Conservation (phyloP, 2,113 vertebrate genomes). For the Synchiropus splendidus region DNA sequence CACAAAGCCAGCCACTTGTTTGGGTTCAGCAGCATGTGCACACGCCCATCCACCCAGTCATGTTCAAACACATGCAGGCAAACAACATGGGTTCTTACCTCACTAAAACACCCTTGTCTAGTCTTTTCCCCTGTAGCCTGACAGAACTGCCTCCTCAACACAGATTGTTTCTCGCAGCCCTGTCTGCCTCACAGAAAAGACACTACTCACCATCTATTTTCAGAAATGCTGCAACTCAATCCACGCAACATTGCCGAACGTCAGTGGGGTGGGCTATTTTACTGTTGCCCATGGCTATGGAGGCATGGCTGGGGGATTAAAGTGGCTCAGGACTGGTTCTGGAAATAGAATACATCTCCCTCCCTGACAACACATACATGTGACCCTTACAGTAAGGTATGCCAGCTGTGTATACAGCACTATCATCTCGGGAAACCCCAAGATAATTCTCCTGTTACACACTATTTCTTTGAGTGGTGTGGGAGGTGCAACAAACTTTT, state of each 20-base stretch:
- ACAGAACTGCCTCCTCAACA: slow-evolving; percentile 32
- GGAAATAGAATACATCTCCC: slow-evolving; percentile 61
- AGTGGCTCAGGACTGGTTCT: slow-evolving; percentile 49
- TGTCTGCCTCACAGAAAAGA: slow-evolving; percentile 40
- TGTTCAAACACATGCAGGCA: slow-evolving; percentile 1
- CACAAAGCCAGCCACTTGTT: slow-evolving; percentile 11
- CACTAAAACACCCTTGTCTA: slow-evolving; percentile 28
- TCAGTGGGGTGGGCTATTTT: slow-evolving; percentile 30
- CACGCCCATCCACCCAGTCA: background rate
- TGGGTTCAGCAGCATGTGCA: slow-evolving; percentile 10
- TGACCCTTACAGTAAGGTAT: slow-evolving; percentile 27
- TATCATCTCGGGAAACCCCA: slow-evolving; percentile 27
- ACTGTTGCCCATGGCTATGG: slow-evolving; percentile 25
- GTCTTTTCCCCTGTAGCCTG: slow-evolving; percentile 29
- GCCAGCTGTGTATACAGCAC: slow-evolving; percentile 33
- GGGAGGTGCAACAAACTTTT: slow-evolving; percentile 5
- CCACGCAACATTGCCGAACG: slow-evolving; percentile 39
- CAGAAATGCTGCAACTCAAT: slow-evolving; percentile 65
- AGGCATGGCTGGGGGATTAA: slow-evolving; percentile 53
- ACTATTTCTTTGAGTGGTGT: background rate
- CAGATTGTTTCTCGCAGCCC: slow-evolving; percentile 40
- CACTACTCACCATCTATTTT: slow-evolving; percentile 61
- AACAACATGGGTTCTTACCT: slow-evolving; percentile 43
- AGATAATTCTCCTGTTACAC: slow-evolving; percentile 1
- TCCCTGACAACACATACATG: slow-evolving; percentile 34